Evolutionary conservation across 2,113 vertebrate genomes (phyloP), one percentile per base, ranked within the genome.

Genomic region (Chlorodrepanis virens): DNA sequence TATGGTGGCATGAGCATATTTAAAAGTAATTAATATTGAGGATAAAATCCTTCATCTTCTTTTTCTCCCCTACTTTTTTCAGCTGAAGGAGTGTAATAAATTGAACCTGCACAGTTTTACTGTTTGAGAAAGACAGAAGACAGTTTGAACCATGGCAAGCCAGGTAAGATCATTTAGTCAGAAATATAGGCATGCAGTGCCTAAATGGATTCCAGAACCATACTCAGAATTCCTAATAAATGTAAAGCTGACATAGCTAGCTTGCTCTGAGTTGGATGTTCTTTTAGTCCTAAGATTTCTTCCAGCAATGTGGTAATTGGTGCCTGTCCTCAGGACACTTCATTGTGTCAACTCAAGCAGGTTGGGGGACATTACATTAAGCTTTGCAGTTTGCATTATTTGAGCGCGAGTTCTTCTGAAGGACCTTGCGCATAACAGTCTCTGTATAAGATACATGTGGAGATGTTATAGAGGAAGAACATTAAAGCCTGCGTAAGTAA

Each of bases 401-500:
- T 95, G 81, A 90, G 91, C 52, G 23, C 21, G 25, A 89, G 95
- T 83, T 94, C 96, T 93, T 67, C 72, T 93, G 94, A 95, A 96
- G 93, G 93, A 96, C 67, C 82, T 94, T 89, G 95, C 4, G 4
- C 29, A 0, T 87, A 71, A 96, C 71, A 79, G 68, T 19, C 92
- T 94, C 56, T 93, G 27, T 93, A 0, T 95, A 80, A 93, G 82
- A 16, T 21, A 47, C 15, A 70, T 78, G 69, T 93, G 93, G 76
- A 97, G 85, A 71, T 94, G 84, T 94, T 92, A 10, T 96, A 96
- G 79, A 89, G 92, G 96, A 94, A 90, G 94, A 97, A 89, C 94
- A 9, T 63, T 95, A 95, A 96, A 95, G 86, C 42, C 84, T 94
- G 94, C 96, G 97, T 97, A 97, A 97, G 97, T 97, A 97, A 96